A percentile compares a stretch with the other conserved stretches of the same genome.
These are phyloP conservation scores for Malacosoma neustria DNA, from an alignment of 2,888 invertebrate genomes.

Conservation along the genomic window DNA sequence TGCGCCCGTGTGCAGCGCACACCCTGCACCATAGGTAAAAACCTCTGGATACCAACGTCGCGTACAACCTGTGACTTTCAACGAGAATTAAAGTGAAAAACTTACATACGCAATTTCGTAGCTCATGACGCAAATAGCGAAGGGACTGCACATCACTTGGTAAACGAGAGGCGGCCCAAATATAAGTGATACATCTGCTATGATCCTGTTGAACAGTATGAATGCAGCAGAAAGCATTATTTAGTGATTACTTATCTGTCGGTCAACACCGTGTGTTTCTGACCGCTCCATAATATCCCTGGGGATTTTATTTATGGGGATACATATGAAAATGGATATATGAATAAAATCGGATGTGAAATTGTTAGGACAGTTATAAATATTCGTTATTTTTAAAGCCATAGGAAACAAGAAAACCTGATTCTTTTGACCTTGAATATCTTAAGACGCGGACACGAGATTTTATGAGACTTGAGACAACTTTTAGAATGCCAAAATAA, in stretches of 20 bases:
- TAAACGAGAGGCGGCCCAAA: slow-evolving; percentile 41
- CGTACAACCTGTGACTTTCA: no score
- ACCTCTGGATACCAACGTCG: no score
- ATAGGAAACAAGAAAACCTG: no score
- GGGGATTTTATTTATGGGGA: not conserved
- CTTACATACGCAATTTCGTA: slow-evolving; percentile 46
- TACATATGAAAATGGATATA: not conserved
- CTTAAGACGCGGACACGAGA: no score
- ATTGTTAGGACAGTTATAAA: no score
- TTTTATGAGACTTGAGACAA: no score
- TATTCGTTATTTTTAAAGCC: no score
- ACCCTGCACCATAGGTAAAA: no score
- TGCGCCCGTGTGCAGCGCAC: no score
- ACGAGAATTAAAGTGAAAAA: slow-evolving; percentile 8
- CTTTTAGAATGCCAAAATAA: no score
- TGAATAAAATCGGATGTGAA: not conserved
- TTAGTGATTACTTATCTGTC: not conserved
- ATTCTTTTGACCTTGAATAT: no score
- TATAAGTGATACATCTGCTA: slow-evolving; percentile 30
- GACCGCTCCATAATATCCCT: not conserved
- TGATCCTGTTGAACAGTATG: slow-evolving; percentile 29
- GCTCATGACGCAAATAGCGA: slow-evolving; percentile 34
- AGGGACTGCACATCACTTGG: slow-evolving; percentile 37
- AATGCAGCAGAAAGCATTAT: slow-evolving; percentile 5
- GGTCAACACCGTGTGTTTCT: not conserved